Conservation (phyloP, 2,797 vertebrate species). For the Eulemur coronatus region DNA sequence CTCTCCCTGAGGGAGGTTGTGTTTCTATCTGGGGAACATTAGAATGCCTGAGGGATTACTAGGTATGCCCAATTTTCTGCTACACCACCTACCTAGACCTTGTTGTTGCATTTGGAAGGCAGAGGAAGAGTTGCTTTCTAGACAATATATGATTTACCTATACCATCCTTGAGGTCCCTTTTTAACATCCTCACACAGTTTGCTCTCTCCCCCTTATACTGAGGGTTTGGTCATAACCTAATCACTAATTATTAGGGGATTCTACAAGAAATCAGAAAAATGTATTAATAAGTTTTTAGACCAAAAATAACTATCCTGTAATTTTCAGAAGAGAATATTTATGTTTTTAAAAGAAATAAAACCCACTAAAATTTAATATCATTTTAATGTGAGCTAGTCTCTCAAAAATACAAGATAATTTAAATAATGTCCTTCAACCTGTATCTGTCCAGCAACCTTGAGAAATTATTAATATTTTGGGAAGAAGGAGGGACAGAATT, state of each 20-base stretch:
- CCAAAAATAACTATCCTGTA: neutral
- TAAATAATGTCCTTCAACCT: neutral
- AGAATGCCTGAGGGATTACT: neutral
- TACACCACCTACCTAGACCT: neutral
- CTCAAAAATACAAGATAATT: neutral
- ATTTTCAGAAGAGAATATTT: neutral
- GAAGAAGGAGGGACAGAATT: neutral
- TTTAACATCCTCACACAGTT: neutral
- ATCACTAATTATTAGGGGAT: neutral
- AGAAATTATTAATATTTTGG: neutral
- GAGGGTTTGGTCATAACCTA: neutral
- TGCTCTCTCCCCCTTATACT: neutral
- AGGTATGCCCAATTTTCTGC: neutral
- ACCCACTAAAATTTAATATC: neutral
- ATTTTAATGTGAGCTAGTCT: neutral
- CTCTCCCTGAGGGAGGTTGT: neutral
- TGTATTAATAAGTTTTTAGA: neutral
- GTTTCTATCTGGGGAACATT: neutral
- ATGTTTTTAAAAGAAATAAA: neutral
- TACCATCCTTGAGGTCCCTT: no score
- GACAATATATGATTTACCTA: neutral
- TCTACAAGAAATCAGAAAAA: neutral
- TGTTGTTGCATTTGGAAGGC: neutral
- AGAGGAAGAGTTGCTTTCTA: neutral
- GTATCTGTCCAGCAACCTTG: neutral